Conservation (phyloP, 2,113 vertebrate species). For the Hippocampus guttulatus region DNA sequence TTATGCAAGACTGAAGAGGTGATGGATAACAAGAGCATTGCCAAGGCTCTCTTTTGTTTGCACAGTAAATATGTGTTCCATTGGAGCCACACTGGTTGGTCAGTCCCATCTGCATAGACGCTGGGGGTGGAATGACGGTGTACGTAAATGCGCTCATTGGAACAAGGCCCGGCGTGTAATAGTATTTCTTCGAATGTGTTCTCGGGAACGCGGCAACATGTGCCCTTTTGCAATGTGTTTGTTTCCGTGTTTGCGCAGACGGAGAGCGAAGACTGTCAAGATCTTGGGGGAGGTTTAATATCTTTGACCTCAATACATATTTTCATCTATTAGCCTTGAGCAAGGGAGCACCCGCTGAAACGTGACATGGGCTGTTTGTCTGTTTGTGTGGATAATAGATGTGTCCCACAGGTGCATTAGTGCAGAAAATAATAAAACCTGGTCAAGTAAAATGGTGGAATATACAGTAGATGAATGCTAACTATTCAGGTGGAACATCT, state of each 20-base stretch:
- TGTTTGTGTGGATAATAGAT: constrained; percentile 68
- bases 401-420: constrained; percentile 37
- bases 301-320: constrained; percentile 69
- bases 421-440: constrained; percentile 45
- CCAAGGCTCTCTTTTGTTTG: constrained; percentile 60
- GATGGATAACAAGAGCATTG: constrained; percentile 61
- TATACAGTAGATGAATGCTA: constrained; percentile 46
- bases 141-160: constrained; percentile 10
- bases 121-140: constrained; percentile 2
- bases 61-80: constrained; percentile 44
- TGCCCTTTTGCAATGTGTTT: constrained; percentile 47
- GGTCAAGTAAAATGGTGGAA: constrained; percentile 30
- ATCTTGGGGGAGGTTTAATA: constrained; percentile 59
- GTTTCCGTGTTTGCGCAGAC: constrained; percentile 55
- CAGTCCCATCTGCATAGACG: constrained; percentile 18
- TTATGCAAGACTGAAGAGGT: constrained; percentile 66
- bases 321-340: constrained; percentile 63
- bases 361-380: constrained; percentile 57
- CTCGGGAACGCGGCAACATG: constrained; percentile 22
- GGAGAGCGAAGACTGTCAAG: constrained; percentile 41
- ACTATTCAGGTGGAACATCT: constrained; percentile 8
- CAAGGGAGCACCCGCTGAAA: constrained; percentile 56
- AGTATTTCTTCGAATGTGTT: constrained; percentile 18
- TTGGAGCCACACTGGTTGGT: constrained; percentile 33
- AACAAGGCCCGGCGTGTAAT: not conserved